These are phyloP conservation scores for Oncopeltus fasciatus DNA, from an alignment of 1,140 invertebrate species.

Conservation along the genomic window DNA sequence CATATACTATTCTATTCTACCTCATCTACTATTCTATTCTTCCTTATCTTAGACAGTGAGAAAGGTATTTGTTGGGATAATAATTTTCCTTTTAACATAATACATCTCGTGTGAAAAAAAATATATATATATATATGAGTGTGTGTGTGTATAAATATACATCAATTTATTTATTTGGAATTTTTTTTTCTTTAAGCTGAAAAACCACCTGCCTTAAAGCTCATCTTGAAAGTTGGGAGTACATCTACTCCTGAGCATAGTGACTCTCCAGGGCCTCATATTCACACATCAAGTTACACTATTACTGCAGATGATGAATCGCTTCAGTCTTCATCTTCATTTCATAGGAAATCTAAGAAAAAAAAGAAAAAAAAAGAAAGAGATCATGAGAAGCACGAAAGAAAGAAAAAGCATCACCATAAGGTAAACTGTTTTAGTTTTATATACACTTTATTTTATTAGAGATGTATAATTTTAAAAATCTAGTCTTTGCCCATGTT, in stretches of 20 bases:
- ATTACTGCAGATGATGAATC: constrained; percentile 22
- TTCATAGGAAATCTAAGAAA: constrained; percentile 25
- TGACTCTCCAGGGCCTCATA: constrained; percentile 30
- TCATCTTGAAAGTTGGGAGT: constrained; percentile 66
- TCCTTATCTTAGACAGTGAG: too few species aligned
- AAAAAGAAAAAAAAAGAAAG: constrained; percentile 28
- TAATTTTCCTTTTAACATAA: background rate
- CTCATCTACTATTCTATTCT: too few species aligned
- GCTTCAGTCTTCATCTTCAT: constrained; percentile 18
- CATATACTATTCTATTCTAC: too few species aligned
- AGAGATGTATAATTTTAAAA: too few species aligned
- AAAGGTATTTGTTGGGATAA: too few species aligned
- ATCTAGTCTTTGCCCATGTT: too few species aligned
- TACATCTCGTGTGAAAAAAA: too few species aligned
- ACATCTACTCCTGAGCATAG: constrained; percentile 54
- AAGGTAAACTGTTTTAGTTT: background rate
- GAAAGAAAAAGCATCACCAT: constrained; percentile 40
- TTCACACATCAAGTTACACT: constrained; percentile 16
- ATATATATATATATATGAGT: too few species aligned
- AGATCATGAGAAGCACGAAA: constrained; percentile 26
- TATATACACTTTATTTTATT: too few species aligned
- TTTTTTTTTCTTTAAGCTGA: constrained; percentile 20
- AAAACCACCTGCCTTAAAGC: constrained; percentile 47
- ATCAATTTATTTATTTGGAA: too few species aligned
- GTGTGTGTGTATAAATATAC: too few species aligned